Conservation (phyloP, 2,888 invertebrate species). For the Hirudinaria manillensis region DNA sequence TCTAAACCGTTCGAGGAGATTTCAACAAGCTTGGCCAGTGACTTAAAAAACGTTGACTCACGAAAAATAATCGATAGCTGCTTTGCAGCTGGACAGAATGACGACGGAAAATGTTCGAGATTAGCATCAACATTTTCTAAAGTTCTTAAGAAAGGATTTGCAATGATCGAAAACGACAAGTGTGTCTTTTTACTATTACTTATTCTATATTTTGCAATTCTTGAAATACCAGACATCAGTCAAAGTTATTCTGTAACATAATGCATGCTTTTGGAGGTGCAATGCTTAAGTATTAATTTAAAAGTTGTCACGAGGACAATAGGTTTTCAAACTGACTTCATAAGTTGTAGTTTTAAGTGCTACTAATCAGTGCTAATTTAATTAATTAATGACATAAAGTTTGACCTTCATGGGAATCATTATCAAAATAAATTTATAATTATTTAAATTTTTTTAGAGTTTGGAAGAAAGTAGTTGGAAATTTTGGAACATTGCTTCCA, state of each 20-base stretch:
- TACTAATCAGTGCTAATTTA: too few species aligned
- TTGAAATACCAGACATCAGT: not conserved
- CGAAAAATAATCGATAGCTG: not conserved
- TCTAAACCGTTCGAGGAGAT: not conserved
- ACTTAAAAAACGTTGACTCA: not conserved
- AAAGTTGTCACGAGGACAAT: too few species aligned
- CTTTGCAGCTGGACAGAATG: not conserved
- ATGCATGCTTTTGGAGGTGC: too few species aligned
- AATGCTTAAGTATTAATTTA: too few species aligned
- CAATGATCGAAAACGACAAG: slow-evolving; percentile 3
- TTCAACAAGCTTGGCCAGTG: too few species aligned
- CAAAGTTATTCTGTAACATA: too few species aligned
- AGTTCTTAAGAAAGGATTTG: not conserved
- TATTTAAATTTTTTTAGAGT: not conserved
- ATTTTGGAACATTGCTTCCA: slow-evolving; percentile 21
- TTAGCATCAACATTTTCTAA: not conserved
- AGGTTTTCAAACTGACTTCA: too few species aligned
- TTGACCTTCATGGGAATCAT: too few species aligned
- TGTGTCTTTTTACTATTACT: not conserved
- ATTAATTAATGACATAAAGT: too few species aligned
- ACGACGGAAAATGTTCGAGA: too few species aligned
- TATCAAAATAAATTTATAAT: too few species aligned
- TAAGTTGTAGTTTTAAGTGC: too few species aligned
- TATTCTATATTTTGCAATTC: not conserved
- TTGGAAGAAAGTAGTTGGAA: slow-evolving; percentile 16